A percentile compares a stretch with the other conserved stretches of the same genome.
phyloP scores from a whole-genome alignment of 2,888 invertebrate genomes.

The Cabera pusaria region DNA sequence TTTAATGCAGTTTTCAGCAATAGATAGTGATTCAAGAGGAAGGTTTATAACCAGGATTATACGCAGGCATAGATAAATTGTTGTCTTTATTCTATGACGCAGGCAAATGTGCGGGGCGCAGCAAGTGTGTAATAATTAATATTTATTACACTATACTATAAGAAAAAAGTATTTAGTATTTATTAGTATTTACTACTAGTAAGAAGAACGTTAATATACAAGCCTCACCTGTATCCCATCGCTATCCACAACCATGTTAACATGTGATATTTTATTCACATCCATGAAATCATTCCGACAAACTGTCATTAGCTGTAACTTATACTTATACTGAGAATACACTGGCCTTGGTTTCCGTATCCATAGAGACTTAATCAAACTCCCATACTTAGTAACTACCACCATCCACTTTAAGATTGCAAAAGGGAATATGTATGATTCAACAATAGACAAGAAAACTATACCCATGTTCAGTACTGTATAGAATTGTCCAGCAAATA shows the following conservation, averaged over 20 bases:
- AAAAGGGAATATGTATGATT: slow-evolving; percentile 53
- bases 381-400: slow-evolving; percentile 47
- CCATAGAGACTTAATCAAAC: slow-evolving; percentile 29
- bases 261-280: slow-evolving; percentile 43
- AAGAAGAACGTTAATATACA: too few relatives aligned
- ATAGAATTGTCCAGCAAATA: slow-evolving; percentile 37
- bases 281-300: slow-evolving; percentile 28
- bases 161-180: too few relatives aligned
- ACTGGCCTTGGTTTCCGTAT: slow-evolving; percentile 15
- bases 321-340: slow-evolving; percentile 43
- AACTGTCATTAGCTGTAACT: slow-evolving; percentile 47
- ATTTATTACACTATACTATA: too few relatives aligned
- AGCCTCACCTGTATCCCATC: slow-evolving; percentile 48
- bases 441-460: slow-evolving; percentile 48
- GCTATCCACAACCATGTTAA: slow-evolving; percentile 47
- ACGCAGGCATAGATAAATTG: too few relatives aligned
- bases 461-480: slow-evolving; percentile 43
- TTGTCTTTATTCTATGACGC: too few relatives aligned
- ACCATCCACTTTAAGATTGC: slow-evolving; percentile 56
- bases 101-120: too few relatives aligned
- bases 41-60: too few relatives aligned
- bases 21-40: too few relatives aligned
- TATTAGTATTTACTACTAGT: too few relatives aligned
- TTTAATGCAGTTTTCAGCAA: too few relatives aligned
- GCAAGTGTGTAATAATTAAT: too few relatives aligned